Evolutionary conservation across 2,113 vertebrate genomes (phyloP), one percentile per base, ranked within the genome.

Genomic region (Galemys pyrenaicus): DNA sequence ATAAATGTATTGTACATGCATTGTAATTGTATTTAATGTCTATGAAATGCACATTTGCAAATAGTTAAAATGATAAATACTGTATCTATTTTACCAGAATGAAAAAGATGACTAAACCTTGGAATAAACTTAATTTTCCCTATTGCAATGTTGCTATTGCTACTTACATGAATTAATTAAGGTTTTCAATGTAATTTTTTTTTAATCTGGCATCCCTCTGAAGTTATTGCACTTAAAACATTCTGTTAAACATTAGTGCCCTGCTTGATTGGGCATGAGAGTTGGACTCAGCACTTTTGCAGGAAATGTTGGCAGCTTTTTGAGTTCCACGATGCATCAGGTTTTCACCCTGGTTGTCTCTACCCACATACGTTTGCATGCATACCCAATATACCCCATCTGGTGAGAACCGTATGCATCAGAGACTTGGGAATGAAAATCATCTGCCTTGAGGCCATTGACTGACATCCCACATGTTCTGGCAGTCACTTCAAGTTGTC

Each of bases 371-470:
- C 5, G 58, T 10, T 24, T 6, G 56, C 22, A 70, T 20, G 26
- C 22, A 19, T 30, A 68, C 26, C 35, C 19, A 22, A 24, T 9
- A 26, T 2, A 28, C 32, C 5, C 24, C 64, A 74, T 56, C 88
- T 70, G 44, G 35, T 71, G 26, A 77, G 75, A 78, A 71, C 54
- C 70, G 73, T 37, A 19, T 92, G 83, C 1, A 12, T 84, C 74
- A 60, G 92, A 95, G 54, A 89, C 83, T 67, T 79, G 39, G 64
- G 37, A 54, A 84, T 77, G 54, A 78, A 80, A 94, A 90, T 87
- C 46, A 70, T 77, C 90, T 64, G 70, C 62, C 94, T 84, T 93
- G 89, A 97, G 96, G 77, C 49, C 35, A 81, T 4, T 94, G 87
- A 75, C 87, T 94, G 80, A 73, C 60, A 93, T 58, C 26, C 74